Evolutionary conservation across 37 sponge, comb jelly and placozoan species (phyloP), one percentile per base, ranked within the genome.

Genomic region (Hexactinellida sp.): DNA sequence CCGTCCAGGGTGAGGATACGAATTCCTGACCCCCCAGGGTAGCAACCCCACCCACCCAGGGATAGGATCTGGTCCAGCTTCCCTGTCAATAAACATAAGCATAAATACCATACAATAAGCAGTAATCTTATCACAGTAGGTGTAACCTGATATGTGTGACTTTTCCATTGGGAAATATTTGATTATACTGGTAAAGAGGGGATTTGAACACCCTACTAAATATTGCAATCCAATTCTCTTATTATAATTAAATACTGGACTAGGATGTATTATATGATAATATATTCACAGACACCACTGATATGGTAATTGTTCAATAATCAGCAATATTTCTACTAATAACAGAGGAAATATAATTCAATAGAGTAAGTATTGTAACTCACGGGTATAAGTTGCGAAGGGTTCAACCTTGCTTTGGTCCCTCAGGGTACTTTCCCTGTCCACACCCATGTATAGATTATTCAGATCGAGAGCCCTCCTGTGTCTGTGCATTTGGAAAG

Each of bases 31-130:
- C 76, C 76, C 30, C 13, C 34, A 1, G 76, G 76, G 30, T 63
- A n/a, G 34, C 30, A 32, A 3, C 76, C 76, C 21, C 30, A 63
- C 30, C 76, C 76, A 63, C 25, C 3, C 13, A 63, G 76, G 3
- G 76, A 63, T 23, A 63, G 76, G 76, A n/a, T 28, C 76, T 63
- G 76, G 76, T 63, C 76, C 28, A 63, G 34, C 13, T 63, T 63
- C 5, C 76, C 76, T 63, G 13, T n/a, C n/a, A n/a, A n/a, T n/a
- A n/a, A n/a, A n/a, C n/a, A n/a, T n/a, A n/a, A n/a, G n/a, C n/a
- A n/a, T n/a, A n/a, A n/a, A n/a, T n/a, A n/a, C n/a, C n/a, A n/a
- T n/a, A n/a, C n/a, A n/a, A n/a, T n/a, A n/a, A n/a, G n/a, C n/a
- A n/a, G n/a, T n/a, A n/a, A n/a, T n/a, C n/a, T n/a, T 32, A 63